Conservation (phyloP, 1,140 invertebrate genomes). For the Diploscapter pachys region DNA sequence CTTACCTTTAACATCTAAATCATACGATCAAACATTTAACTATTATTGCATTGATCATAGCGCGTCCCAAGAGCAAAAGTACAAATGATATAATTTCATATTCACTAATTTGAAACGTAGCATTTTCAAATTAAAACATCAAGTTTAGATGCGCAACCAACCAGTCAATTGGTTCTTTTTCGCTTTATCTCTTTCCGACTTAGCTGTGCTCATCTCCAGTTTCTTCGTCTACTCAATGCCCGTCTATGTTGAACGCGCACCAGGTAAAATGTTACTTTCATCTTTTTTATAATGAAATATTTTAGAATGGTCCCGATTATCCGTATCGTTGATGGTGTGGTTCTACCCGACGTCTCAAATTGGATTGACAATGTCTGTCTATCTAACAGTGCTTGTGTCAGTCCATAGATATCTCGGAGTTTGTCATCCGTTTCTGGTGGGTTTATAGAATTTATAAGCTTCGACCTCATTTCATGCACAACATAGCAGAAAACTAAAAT, state of each 20-base stretch:
- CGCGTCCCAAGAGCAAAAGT: too few relatives aligned
- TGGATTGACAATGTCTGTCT: slow-evolving; percentile 18
- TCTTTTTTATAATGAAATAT: too few relatives aligned
- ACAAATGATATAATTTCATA: too few relatives aligned
- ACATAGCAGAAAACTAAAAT: too few relatives aligned
- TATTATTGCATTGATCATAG: too few relatives aligned
- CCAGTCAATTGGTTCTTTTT: slow-evolving; percentile 36
- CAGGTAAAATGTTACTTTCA: not conserved
- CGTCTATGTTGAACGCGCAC: slow-evolving; percentile 24
- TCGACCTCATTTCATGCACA: too few relatives aligned
- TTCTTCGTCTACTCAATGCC: slow-evolving; percentile 35
- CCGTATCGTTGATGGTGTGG: slow-evolving; percentile 25
- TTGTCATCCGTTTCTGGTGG: slow-evolving; percentile 19
- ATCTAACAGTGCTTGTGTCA: slow-evolving; percentile 14
- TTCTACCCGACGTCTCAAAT: slow-evolving; percentile 28
- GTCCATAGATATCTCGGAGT: slow-evolving; percentile 22
- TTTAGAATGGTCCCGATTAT: slow-evolving; percentile 1
- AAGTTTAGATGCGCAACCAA: slow-evolving; percentile 30
- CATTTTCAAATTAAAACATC: too few relatives aligned
- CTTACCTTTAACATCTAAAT: too few relatives aligned
- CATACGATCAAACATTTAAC: too few relatives aligned
- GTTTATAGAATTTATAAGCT: not conserved
- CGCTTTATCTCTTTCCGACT: slow-evolving; percentile 19
- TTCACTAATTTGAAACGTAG: too few relatives aligned
- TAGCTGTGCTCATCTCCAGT: slow-evolving; percentile 19